These are phyloP conservation scores for Rhimphoctona megacephalus DNA, from an alignment of 2,888 invertebrate genomes.

Conservation along the genomic window DNA sequence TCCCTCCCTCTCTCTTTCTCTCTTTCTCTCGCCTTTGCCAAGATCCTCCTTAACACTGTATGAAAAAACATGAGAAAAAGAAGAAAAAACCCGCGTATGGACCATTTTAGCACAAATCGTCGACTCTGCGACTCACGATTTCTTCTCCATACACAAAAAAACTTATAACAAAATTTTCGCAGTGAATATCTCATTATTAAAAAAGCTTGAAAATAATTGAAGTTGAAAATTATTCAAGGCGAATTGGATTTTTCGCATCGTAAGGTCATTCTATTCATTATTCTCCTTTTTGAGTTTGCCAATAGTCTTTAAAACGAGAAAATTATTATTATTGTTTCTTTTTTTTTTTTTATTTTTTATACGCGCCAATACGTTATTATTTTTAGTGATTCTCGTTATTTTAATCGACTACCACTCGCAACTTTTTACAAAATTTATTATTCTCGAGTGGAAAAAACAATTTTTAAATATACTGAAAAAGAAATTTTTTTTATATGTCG, in stretches of 20 bases:
- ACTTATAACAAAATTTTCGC: not conserved
- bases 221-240: not conserved
- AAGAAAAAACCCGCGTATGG: not conserved
- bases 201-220: not conserved
- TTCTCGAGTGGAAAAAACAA: not conserved
- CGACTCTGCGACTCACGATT: not conserved
- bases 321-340: no score
- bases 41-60: slow-evolving; percentile 64
- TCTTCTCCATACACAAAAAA: not conserved
- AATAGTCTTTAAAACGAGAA: not conserved
- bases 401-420: not conserved
- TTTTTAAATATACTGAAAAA: not conserved
- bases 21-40: slow-evolving; percentile 76
- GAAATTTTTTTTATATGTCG: not conserved
- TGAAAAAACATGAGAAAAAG: slow-evolving; percentile 19
- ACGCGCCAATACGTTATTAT: no score
- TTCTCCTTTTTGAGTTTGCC: not conserved
- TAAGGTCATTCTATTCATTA: not conserved
- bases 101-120: not conserved
- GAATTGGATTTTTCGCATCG: not conserved
- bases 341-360: not conserved
- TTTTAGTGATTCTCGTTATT: no score
- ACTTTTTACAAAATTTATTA: not conserved
- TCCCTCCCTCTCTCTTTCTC: slow-evolving; percentile 41
- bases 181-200: not conserved